These are phyloP conservation scores for Aphidoletes aphidimyza DNA, from an alignment of 2,888 invertebrate genomes.

Conservation along the genomic window DNA sequence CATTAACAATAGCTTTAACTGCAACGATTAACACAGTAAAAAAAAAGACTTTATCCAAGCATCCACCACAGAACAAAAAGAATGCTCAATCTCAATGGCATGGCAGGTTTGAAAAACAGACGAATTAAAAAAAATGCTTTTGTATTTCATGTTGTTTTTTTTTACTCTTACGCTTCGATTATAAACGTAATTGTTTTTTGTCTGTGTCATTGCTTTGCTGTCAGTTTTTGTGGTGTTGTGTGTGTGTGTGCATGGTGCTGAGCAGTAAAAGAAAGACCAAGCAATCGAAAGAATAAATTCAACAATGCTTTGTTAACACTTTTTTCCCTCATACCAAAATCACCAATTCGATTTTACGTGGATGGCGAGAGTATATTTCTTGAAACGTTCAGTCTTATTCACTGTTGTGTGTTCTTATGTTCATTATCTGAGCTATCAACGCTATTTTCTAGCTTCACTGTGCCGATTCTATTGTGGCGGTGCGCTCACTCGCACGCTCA, in stretches of 20 bases:
- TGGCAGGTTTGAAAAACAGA: not conserved
- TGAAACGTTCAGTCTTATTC: no score
- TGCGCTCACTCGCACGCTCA: no score
- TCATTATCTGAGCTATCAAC: conserved; percentile 40
- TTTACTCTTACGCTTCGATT: conserved; percentile 49
- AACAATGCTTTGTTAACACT: conserved; percentile 44
- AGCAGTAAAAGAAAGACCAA: no score
- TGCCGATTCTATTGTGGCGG: not conserved
- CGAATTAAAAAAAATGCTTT: not conserved
- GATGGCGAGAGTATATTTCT: not conserved
- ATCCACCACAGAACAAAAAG: not conserved
- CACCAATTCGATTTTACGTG: not conserved
- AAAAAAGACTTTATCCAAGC: not conserved
- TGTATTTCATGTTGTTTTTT: conserved; percentile 18
- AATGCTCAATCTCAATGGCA: conserved; percentile 28
- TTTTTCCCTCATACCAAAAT: not conserved
- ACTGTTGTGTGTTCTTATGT: not conserved
- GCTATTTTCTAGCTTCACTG: not conserved
- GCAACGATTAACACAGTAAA: not conserved
- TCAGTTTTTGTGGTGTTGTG: not conserved
- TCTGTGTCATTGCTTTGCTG: conserved; percentile 41
- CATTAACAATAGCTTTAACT: conserved; percentile 28
- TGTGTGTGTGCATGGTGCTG: not conserved
- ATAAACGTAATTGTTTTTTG: conserved; percentile 36
- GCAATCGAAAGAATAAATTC: conserved; percentile 11